Base-by-base conservation (phyloP, 1,140 invertebrate genomes). In the Bombus pyrosoma region DNA sequence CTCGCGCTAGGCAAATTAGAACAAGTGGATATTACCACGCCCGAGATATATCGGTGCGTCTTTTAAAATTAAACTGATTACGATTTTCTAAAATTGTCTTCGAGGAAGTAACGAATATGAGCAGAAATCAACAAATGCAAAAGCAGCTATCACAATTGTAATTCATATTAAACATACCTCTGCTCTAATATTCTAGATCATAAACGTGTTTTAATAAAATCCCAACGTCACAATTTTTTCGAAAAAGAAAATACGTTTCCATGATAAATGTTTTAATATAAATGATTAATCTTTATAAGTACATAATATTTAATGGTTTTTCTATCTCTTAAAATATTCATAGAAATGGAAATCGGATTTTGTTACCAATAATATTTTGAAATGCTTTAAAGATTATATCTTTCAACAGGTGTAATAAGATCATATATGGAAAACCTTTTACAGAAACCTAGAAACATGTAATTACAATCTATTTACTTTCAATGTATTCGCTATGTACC, bases 21-120 rank as follows among this genome's bases (percentile, higher is more conserved):
- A 89, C 80, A 83, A 89, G 64, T 86, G 84, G 59, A 68, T 74
- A 68, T 77, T 64, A 41, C 57, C n/a, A 57, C 34, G n/a, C 18
- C 57, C 8, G 53, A 18, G n/a, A 75, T 85, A 62, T 80, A 34
- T 53, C 43, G 64, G n/a, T 39, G n/a, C 57, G n/a, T 37, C 75
- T 32, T 57, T 78, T 72, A 79, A 71, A 79, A 43, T 84, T 79
- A 62, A 71, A 79, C 32, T 37, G 22, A 39, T 81, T 74, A 75
- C 41, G 32, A 69, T 22, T 69, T 77, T 77, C 47, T 53, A 53
- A 53, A 53, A 53, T 53, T 53, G 15, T 68, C 28, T 4, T 18
- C 6, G 15, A 18, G 8, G 22, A 77, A 69, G 28, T 43, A 41
- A 75, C 22, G 34, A 39, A 83, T 37, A 66, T 43, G 41, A 64